Evolutionary conservation across 2,888 invertebrate species (phyloP).

Genomic region (Sarcophaga rosellei): DNA sequence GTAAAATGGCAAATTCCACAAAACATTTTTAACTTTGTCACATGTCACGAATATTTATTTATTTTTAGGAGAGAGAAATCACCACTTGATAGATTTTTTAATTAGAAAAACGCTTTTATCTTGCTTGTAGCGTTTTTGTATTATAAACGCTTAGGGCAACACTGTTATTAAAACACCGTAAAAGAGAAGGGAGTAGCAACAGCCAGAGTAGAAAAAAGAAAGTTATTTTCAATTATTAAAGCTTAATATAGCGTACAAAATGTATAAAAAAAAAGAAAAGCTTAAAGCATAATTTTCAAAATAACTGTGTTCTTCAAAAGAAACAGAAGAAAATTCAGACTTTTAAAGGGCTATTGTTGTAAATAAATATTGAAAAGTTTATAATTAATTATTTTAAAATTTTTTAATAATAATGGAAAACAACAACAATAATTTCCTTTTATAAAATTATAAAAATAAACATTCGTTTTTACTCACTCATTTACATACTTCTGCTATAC

Average conservation of each 20-base stretch:
- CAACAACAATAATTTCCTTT: too few species aligned
- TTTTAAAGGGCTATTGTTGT: too few species aligned
- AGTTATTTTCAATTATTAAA: slow-evolving; percentile 55
- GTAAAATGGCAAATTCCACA: too few species aligned
- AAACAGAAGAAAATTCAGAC: too few species aligned
- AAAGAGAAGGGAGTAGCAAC: slow-evolving; percentile 47
- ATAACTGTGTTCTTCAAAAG: neutral
- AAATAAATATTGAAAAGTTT: too few species aligned
- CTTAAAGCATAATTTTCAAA: slow-evolving; percentile 36
- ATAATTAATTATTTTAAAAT: too few species aligned
- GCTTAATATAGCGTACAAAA: slow-evolving; percentile 23
- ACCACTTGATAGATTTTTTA: too few species aligned
- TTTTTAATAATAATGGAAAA: too few species aligned
- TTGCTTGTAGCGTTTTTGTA: neutral
- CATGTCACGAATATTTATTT: too few species aligned
- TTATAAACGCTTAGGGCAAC: neutral
- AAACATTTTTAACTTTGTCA: too few species aligned
- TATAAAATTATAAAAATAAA: neutral
- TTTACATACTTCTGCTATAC: neutral
- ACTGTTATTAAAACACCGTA: slow-evolving; percentile 13
- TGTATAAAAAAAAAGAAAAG: slow-evolving; percentile 53
- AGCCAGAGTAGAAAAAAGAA: slow-evolving; percentile 44
- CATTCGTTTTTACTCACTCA: slow-evolving; percentile 20
- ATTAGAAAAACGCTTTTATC: neutral
- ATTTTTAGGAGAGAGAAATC: too few species aligned